These are phyloP conservation scores for Phyllotreta cruciferae DNA, from an alignment of 2,888 invertebrate genomes.

Conservation along the genomic window DNA sequence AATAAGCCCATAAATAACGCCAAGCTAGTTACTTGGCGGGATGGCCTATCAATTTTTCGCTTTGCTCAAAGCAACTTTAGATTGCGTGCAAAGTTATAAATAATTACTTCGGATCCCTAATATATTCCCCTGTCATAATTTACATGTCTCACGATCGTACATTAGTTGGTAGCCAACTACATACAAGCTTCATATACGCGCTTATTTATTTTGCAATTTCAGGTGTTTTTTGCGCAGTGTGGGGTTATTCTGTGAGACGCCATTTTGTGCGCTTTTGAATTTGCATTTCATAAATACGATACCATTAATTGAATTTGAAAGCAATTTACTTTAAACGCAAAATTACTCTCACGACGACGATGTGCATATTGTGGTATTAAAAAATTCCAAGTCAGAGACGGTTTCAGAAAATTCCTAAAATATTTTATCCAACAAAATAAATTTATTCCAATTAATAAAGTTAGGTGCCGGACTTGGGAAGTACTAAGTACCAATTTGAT, in stretches of 20 bases:
- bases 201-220: constrained; percentile 52
- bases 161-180: constrained; percentile 57
- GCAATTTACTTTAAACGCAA: constrained; percentile 3
- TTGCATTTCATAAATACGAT: constrained; percentile 29
- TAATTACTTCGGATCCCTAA: constrained; percentile 52
- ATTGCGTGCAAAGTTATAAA: constrained; percentile 56
- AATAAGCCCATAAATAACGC: constrained; percentile 31
- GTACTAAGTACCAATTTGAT: too few species aligned
- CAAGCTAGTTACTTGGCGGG: constrained; percentile 38
- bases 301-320: constrained; percentile 20
- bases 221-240: constrained; percentile 47
- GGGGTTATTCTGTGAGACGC: constrained; percentile 45
- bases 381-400: not conserved
- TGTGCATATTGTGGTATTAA: not conserved
- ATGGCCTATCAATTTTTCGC: constrained; percentile 41
- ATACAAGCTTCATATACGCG: constrained; percentile 52
- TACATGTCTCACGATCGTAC: constrained; percentile 55
- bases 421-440: too few species aligned
- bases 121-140: constrained; percentile 56
- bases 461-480: too few species aligned
- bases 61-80: constrained; percentile 43
- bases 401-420: not conserved
- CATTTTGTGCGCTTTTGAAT: constrained; percentile 30
- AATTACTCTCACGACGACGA: not conserved
- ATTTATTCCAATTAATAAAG: too few species aligned